These are phyloP conservation scores for Phragmatobia fuliginosa DNA, from an alignment of 2,888 invertebrate genomes.

Conservation along the genomic window DNA sequence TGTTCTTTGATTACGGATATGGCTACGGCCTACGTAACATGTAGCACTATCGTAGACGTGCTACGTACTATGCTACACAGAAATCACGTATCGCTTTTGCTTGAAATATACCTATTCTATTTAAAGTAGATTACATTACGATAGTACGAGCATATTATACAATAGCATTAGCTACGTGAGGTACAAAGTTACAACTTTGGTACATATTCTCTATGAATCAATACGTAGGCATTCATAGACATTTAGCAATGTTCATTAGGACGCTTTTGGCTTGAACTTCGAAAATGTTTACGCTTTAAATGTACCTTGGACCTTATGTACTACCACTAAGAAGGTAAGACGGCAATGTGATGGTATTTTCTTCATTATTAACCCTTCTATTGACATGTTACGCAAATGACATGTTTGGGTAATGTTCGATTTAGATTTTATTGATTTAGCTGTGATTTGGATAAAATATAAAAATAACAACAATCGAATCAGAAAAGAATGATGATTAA, in stretches of 20 bases:
- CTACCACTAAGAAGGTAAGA: slow-evolving; percentile 3
- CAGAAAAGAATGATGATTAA: neutral
- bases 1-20: slow-evolving; percentile 29
- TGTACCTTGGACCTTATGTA: slow-evolving; percentile 5
- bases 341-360: neutral
- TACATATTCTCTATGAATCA: neutral
- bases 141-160: neutral
- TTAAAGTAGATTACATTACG: neutral
- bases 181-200: neutral
- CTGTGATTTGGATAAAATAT: neutral
- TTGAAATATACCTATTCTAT: neutral
- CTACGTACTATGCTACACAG: slow-evolving; percentile 17
- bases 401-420: neutral
- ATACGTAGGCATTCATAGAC: neutral
- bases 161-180: neutral
- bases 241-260: slow-evolving; percentile 6
- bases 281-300: slow-evolving; percentile 12
- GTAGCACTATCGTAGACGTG: slow-evolving; percentile 34
- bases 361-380: neutral
- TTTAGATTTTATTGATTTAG: neutral
- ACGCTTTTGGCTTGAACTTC: slow-evolving; percentile 13
- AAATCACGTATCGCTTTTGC: neutral
- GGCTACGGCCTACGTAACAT: slow-evolving; percentile 41
- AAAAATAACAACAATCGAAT: neutral
- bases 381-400: neutral